Evolutionary conservation across 1,140 invertebrate species (phyloP).

Genomic region (Mactra quadrangularis): DNA sequence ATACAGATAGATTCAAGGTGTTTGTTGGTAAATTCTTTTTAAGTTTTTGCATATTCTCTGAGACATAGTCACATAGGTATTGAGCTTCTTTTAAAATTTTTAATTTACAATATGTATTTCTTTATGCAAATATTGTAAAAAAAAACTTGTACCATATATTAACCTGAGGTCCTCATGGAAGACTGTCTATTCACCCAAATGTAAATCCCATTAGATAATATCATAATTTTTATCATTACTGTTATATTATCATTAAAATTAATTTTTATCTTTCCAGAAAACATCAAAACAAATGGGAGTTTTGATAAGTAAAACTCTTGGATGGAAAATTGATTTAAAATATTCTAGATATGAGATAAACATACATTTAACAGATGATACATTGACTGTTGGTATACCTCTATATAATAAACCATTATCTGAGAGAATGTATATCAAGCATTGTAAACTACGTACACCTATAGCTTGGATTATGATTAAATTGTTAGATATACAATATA

Average conservation of each 20-base stretch:
- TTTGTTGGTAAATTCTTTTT: too few species aligned
- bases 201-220: background rate
- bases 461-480: constrained; percentile 70
- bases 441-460: constrained; percentile 66
- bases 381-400: constrained; percentile 68
- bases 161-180: too few species aligned
- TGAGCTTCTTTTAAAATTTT: too few species aligned
- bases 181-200: too few species aligned
- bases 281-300: constrained; percentile 45
- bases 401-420: constrained; percentile 68
- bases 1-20: too few species aligned
- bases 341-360: constrained; percentile 61
- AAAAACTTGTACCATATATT: too few species aligned
- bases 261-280: constrained; percentile 14
- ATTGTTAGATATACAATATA: constrained; percentile 55
- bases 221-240: background rate
- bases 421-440: constrained; percentile 64
- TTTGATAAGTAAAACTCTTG: constrained; percentile 43
- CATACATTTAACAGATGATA: constrained; percentile 69
- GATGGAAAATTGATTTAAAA: constrained; percentile 61
- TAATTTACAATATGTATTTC: too few species aligned
- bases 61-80: too few species aligned
- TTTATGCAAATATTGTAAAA: too few species aligned
- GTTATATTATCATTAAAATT: background rate
- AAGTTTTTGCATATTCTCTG: too few species aligned